Conservation (phyloP, 2,797 vertebrate genomes). For the Melanotaenia boesemani region DNA sequence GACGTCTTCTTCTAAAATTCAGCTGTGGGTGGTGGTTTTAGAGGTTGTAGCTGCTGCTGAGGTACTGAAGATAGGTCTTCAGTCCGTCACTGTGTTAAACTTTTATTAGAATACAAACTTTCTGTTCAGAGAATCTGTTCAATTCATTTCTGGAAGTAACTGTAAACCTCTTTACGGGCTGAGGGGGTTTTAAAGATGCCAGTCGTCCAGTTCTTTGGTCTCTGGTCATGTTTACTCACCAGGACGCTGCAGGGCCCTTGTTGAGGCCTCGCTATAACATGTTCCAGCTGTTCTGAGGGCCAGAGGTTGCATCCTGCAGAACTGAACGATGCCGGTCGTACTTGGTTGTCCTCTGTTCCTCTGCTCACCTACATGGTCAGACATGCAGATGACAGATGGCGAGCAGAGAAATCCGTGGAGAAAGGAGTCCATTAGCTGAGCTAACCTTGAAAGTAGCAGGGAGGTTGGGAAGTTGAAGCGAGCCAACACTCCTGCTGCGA, state of each 20-base stretch:
- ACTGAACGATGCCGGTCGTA: neutral
- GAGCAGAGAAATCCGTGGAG: conserved; percentile 32
- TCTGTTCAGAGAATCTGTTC: too few relatives aligned
- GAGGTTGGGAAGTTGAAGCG: conserved; percentile 48
- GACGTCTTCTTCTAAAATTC: too few relatives aligned
- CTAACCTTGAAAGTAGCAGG: conserved; percentile 68
- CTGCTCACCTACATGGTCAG: conserved; percentile 25
- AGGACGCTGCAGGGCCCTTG: too few relatives aligned
- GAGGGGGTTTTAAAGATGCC: too few relatives aligned
- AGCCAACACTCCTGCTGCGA: conserved; percentile 52
- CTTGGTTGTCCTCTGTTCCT: neutral
- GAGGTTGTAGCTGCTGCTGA: too few relatives aligned
- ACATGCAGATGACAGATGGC: conserved; percentile 56
- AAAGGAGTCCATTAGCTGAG: conserved; percentile 52
- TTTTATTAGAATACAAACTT: too few relatives aligned
- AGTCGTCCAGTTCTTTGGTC: conserved; percentile 1
- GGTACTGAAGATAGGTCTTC: too few relatives aligned
- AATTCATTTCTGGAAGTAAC: too few relatives aligned
- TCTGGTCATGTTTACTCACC: conserved; percentile 8
- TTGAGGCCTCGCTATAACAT: too few relatives aligned
- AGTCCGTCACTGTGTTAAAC: too few relatives aligned
- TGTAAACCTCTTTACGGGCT: too few relatives aligned
- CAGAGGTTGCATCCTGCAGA: neutral
- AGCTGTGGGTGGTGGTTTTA: too few relatives aligned
- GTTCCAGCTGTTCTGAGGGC: conserved; percentile 14